Base-by-base conservation (phyloP, 2,797 vertebrate species). In the Loriculus beryllinus region DNA sequence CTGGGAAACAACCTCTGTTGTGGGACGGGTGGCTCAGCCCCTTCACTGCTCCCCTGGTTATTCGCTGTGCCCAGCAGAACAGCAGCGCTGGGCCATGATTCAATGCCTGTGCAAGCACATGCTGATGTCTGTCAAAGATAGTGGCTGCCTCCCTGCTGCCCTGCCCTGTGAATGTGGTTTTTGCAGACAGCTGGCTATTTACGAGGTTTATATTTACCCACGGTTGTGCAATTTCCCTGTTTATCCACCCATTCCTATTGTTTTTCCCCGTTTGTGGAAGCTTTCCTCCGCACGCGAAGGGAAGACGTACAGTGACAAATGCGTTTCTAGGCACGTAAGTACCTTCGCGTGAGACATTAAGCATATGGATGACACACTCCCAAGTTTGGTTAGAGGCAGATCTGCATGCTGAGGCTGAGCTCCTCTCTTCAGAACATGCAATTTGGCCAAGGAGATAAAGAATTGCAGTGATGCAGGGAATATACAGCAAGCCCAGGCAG, bases 181-280 rank as follows among this genome's bases (percentile, higher is more conserved):
- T 84, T 94, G 92, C 82, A 95, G 98, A 98, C 98, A 99, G 98
- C 98, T 99, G 98, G 97, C 94, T 97, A 98, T 98, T 98, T 98
- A 97, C 67, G 78, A 92, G 86, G 71, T 96, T 97, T 98, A 96
- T 97, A 98, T 98, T 98, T 96, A 92, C 96, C 95, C 14, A 5
- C 6, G 5, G 77, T 43, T 77, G 68, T 77, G 87, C 56, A 11
- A 9, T 90, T 91, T 86, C 49, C 67, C 52, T 88, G 64, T 86
- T 91, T 86, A 83, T 76, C 74, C 64, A 28, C 76, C 13, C 1
- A 23, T 92, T 94, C 29, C 82, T 67, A 4, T 63, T 77, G 91
- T 39, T 88, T 70, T 64, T 54, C 59, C 72, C 69, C 80, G 88
- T 90, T 42, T 7, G 67, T 31, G 60, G 87, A 80, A 52, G 60